phyloP scores from a whole-genome alignment of 2,888 invertebrate species.

The Nomada ruficornis region DNA sequence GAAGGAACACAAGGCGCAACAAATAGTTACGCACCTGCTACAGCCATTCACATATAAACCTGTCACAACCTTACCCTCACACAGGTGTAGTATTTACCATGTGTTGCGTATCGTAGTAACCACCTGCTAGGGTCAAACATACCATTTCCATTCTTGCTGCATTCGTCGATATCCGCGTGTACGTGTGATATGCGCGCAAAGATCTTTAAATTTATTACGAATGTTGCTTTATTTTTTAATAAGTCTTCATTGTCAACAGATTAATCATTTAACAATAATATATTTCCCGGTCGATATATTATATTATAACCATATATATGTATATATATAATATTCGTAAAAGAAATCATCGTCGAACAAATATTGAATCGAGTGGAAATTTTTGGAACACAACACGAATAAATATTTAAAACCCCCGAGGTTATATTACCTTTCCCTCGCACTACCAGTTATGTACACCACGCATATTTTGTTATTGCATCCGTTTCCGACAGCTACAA shows the following conservation, averaged over 20 bases:
- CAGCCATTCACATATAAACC: slow-evolving; percentile 34
- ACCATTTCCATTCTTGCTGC: slow-evolving; percentile 38
- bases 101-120: slow-evolving; percentile 59
- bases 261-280: not conserved
- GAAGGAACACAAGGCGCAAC: too few species aligned
- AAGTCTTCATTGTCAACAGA: too few species aligned
- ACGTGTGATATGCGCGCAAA: slow-evolving; percentile 1
- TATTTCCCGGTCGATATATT: not conserved
- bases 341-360: not conserved
- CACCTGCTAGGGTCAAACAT: slow-evolving; percentile 65
- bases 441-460: too few species aligned
- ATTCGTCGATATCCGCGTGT: slow-evolving; percentile 29
- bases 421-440: too few species aligned
- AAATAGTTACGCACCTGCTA: slow-evolving; percentile 60
- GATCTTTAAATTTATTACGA: slow-evolving; percentile 2
- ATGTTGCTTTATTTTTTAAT: not conserved
- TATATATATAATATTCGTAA: not conserved
- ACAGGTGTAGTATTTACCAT: slow-evolving; percentile 42
- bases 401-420: too few species aligned
- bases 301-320: not conserved
- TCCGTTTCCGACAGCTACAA: too few species aligned
- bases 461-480: too few species aligned
- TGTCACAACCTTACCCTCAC: slow-evolving; percentile 15
- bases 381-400: too few species aligned
- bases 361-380: not conserved